Evolutionary conservation across 1,140 invertebrate species (phyloP).

Genomic region (Sarcophaga peregrina): DNA sequence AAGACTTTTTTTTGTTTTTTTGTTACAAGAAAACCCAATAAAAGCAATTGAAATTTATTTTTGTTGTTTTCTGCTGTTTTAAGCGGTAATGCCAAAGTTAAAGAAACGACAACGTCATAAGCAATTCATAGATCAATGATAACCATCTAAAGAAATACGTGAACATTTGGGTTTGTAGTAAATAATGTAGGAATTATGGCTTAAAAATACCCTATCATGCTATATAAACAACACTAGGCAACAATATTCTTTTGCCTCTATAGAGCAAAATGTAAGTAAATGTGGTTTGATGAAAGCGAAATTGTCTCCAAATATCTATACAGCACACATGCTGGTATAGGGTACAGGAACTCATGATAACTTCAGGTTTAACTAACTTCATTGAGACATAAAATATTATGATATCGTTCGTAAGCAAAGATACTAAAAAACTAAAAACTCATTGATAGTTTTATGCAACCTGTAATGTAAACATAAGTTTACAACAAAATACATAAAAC

Average conservation of each 20-base stretch:
- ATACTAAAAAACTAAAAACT: not conserved
- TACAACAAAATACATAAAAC: not conserved
- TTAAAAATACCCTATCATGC: no score
- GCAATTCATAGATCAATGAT: slow-evolving; percentile 27
- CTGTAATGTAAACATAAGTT: not conserved
- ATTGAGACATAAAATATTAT: slow-evolving; percentile 24
- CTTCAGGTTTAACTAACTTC: slow-evolving; percentile 13
- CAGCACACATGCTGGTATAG: no score
- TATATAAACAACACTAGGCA: no score
- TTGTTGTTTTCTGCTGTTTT: not conserved
- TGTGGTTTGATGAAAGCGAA: no score
- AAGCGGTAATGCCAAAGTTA: not conserved
- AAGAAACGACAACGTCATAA: slow-evolving; percentile 24
- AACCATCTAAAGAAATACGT: not conserved
- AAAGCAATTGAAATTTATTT: no score
- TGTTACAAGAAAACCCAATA: no score
- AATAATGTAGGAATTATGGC: no score
- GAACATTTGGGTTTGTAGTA: not conserved
- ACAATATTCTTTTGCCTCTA: no score
- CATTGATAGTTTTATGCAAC: slow-evolving; percentile 18
- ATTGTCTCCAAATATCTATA: no score
- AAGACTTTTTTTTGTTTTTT: not conserved
- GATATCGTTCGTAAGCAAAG: not conserved
- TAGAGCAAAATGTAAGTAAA: no score
- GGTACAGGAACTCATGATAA: not conserved